A percentile compares a stretch with the other conserved stretches of the same genome.
Evolutionary conservation across 2,113 vertebrate species (phyloP).

Genomic region (Sceloporus undulatus): DNA sequence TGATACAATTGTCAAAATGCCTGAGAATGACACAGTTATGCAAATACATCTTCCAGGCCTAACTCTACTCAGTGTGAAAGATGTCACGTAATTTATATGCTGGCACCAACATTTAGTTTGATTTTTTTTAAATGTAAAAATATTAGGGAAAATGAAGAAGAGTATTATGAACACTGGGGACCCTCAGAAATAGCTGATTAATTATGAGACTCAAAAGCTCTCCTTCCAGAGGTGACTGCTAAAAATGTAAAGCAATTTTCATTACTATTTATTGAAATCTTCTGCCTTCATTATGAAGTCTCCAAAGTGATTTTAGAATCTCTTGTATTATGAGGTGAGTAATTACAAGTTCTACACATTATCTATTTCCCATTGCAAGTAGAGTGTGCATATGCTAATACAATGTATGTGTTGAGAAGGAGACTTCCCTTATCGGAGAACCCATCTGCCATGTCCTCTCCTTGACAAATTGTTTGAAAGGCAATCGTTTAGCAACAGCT

Average conservation of each 20-base stretch:
- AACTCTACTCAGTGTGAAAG: background rate
- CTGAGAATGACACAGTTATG: constrained; percentile 10
- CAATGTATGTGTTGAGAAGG: constrained; percentile 30
- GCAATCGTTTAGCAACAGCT: background rate
- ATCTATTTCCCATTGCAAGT: background rate
- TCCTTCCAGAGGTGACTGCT: constrained; percentile 45
- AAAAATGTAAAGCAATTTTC: constrained; percentile 39
- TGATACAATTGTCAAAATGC: constrained; percentile 27
- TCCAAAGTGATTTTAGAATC: constrained; percentile 18
- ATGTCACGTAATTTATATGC: constrained; percentile 19
- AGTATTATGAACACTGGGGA: constrained; percentile 36
- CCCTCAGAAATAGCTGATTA: constrained; percentile 27
- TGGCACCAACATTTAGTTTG: background rate
- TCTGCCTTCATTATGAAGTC: constrained; percentile 41
- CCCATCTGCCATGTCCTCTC: background rate
- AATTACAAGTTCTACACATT: constrained; percentile 14
- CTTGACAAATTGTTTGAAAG: background rate
- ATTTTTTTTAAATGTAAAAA: constrained; percentile 15
- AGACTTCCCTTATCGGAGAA: constrained; percentile 37
- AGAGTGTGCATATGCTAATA: background rate
- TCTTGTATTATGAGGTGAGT: background rate
- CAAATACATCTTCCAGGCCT: constrained; percentile 23
- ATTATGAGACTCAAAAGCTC: constrained; percentile 25
- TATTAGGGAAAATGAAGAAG: background rate
- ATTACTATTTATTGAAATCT: constrained; percentile 41